These are phyloP conservation scores for Lithobates sylvaticus DNA, from an alignment of 2,797 vertebrate genomes.

Conservation along the genomic window DNA sequence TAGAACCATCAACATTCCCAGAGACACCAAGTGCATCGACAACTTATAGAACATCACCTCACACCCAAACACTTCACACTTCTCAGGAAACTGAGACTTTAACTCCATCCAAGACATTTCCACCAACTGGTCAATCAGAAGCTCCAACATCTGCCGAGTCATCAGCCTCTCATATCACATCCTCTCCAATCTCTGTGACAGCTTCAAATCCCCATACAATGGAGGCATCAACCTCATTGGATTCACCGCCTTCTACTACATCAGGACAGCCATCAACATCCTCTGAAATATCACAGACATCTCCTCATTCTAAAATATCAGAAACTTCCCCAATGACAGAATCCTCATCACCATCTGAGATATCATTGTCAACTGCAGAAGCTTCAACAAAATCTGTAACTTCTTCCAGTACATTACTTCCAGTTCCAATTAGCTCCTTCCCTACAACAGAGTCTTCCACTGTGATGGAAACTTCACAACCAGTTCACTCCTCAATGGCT, in stretches of 20 bases:
- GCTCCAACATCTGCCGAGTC: background rate
- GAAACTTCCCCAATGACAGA: background rate
- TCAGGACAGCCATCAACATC: background rate
- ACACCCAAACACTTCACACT: too few relatives aligned
- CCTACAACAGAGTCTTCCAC: background rate
- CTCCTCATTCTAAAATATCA: too few relatives aligned
- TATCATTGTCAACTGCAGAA: too few relatives aligned
- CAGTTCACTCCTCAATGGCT: background rate
- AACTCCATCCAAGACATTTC: background rate
- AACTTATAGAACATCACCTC: too few relatives aligned
- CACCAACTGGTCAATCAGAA: background rate
- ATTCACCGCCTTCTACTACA: background rate
- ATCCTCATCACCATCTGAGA: too few relatives aligned
- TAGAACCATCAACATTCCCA: background rate
- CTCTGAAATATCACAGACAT: too few relatives aligned
- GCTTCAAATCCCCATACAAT: too few relatives aligned
- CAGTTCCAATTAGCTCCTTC: too few relatives aligned
- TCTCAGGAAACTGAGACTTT: too few relatives aligned
- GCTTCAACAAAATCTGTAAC: too few relatives aligned
- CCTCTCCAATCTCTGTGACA: background rate
- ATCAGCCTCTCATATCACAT: background rate
- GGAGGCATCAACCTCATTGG: background rate
- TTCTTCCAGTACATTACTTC: too few relatives aligned
- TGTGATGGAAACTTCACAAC: background rate
- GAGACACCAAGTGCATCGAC: too few relatives aligned